A percentile compares a stretch with the other conserved stretches of the same genome.
Evolutionary conservation across 2,113 vertebrate genomes (phyloP).

Genomic region (Pygoscelis antarcticus): DNA sequence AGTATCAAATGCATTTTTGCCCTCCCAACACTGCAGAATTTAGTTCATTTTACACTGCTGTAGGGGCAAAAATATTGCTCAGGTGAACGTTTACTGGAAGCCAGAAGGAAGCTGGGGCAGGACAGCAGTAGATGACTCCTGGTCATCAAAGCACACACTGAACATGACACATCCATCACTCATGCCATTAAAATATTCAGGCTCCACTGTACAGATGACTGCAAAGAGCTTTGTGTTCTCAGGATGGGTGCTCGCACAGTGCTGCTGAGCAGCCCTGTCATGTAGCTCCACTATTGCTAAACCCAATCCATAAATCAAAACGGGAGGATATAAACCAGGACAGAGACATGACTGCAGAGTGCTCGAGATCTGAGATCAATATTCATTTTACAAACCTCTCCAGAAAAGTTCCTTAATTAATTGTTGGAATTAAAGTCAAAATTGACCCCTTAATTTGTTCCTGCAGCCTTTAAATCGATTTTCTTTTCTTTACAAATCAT

Average conservation of each 20-base stretch:
- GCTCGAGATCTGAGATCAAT: conserved; percentile 43
- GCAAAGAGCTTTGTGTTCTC: neutral
- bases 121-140: neutral
- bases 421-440: conserved; percentile 57
- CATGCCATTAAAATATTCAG: rapidly evolving
- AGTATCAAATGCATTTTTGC: neutral
- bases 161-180: neutral
- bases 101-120: neutral
- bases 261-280: neutral
- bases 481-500: conserved; percentile 11
- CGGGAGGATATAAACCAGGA: conserved; percentile 14
- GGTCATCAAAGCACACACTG: neutral
- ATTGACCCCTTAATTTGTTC: conserved; percentile 52
- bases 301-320: conserved; percentile 46
- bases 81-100: neutral
- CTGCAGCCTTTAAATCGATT: conserved; percentile 40
- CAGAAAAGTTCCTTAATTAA: conserved; percentile 66
- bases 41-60: neutral
- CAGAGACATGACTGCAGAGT: conserved; percentile 29
- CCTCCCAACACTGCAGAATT: neutral
- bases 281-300: neutral
- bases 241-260: rapidly evolving
- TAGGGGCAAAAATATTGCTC: neutral
- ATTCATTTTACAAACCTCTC: conserved; percentile 57
- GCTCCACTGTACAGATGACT: neutral